These are phyloP conservation scores for Prochilodus magdalenae DNA, from an alignment of 2,113 vertebrate genomes.

Conservation along the genomic window DNA sequence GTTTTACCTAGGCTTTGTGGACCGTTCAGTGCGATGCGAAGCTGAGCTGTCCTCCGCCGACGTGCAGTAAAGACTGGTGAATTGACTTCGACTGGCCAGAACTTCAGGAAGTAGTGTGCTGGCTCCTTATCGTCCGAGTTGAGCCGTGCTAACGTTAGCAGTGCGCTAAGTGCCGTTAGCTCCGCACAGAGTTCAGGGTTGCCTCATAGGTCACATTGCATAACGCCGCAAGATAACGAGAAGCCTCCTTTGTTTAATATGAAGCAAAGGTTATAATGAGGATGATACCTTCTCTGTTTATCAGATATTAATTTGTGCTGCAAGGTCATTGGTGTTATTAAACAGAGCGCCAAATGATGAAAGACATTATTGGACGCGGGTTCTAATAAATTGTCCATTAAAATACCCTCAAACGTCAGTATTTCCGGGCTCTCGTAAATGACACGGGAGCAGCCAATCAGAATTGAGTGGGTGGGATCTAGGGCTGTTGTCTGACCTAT, in stretches of 20 bases:
- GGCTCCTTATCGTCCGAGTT: background rate
- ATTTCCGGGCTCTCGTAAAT: background rate
- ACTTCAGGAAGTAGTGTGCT: background rate
- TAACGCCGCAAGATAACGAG: background rate
- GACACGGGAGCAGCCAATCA: background rate
- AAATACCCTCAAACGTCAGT: too few relatives aligned
- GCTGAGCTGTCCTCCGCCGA: background rate
- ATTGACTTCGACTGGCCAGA: background rate
- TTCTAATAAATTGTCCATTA: background rate
- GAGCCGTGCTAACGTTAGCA: background rate
- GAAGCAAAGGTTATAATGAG: background rate
- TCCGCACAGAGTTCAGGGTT: background rate
- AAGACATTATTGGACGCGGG: background rate
- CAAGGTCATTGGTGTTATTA: background rate
- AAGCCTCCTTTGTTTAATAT: background rate
- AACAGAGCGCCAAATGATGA: background rate
- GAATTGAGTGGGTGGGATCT: background rate
- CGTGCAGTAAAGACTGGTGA: background rate
- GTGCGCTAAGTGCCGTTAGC: background rate
- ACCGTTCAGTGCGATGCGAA: background rate
- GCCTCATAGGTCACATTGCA: background rate
- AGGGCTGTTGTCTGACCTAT: background rate
- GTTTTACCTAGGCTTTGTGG: background rate
- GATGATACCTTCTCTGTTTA: too few relatives aligned
- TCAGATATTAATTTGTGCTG: too few relatives aligned